phyloP scores from a whole-genome alignment of 1,140 invertebrate species.

The Diprion similis region DNA sequence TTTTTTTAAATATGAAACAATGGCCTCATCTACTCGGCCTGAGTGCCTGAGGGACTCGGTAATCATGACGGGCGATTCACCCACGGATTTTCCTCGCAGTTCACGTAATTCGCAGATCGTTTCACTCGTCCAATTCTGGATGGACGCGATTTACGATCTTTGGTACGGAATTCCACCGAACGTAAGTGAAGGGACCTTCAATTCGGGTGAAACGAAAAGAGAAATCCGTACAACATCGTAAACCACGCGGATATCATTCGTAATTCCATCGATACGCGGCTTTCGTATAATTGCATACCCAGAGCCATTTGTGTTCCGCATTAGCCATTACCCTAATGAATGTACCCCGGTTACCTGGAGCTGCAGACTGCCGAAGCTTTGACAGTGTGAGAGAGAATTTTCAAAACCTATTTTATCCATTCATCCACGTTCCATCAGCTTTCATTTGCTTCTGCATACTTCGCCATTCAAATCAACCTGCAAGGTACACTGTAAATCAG shows the following conservation, averaged over 20 bases:
- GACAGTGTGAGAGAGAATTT: neutral
- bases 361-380: neutral
- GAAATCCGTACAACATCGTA: no score
- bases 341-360: neutral
- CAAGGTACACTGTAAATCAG: neutral
- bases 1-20: neutral
- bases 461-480: neutral
- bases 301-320: constrained; percentile 20
- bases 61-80: neutral
- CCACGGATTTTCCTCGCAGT: no score
- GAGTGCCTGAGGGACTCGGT: neutral
- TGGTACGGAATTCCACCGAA: no score
- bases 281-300: neutral
- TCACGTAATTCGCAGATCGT: no score
- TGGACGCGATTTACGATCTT: no score
- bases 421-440: neutral
- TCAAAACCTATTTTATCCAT: constrained; percentile 9
- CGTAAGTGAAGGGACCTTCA: no score
- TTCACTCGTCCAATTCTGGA: no score
- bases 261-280: no score
- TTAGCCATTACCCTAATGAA: constrained; percentile 47
- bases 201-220: no score
- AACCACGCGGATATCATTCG: no score
- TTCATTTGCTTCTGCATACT: neutral
- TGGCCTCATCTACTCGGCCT: neutral